These are phyloP conservation scores for Sebastiscus tertius DNA, from an alignment of 2,797 vertebrate genomes.

Conservation along the genomic window DNA sequence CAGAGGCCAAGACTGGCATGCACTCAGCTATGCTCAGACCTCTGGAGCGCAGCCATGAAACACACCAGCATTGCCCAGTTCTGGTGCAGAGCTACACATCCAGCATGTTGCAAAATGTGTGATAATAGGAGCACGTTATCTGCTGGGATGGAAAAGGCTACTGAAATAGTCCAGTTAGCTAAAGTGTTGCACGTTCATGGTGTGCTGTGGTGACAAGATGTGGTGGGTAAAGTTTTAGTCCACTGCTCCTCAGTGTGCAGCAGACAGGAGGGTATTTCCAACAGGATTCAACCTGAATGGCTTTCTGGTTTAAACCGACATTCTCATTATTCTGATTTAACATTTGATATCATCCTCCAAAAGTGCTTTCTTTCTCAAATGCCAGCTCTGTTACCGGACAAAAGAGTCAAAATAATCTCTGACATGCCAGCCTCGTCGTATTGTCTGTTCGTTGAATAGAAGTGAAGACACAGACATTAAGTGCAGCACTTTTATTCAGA, in stretches of 20 bases:
- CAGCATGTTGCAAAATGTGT: background rate
- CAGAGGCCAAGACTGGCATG: conserved; percentile 46
- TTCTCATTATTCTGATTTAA: conserved; percentile 17
- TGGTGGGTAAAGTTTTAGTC: conserved; percentile 25
- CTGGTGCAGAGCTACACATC: conserved; percentile 4
- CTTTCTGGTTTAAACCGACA: conserved; percentile 22
- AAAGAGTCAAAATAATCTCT: conserved; percentile 8
- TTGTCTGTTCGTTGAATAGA: background rate
- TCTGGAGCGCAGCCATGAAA: conserved; percentile 44
- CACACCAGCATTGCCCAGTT: background rate
- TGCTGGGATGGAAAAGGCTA: background rate
- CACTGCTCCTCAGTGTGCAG: background rate
- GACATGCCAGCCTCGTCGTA: background rate
- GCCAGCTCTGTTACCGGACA: conserved; percentile 1
- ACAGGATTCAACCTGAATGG: background rate
- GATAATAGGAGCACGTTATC: background rate
- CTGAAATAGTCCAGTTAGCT: background rate
- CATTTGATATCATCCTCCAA: background rate
- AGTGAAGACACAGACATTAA: background rate
- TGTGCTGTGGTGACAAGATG: conserved; percentile 10
- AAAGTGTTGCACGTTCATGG: background rate
- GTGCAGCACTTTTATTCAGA: background rate
- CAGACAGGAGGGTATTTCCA: background rate
- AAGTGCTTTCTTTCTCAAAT: conserved; percentile 14
- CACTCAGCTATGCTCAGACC: conserved; percentile 54